Evolutionary conservation across 2,888 invertebrate species (phyloP), one percentile per base, ranked within the genome.

Genomic region (Balanococcus diminutus): DNA sequence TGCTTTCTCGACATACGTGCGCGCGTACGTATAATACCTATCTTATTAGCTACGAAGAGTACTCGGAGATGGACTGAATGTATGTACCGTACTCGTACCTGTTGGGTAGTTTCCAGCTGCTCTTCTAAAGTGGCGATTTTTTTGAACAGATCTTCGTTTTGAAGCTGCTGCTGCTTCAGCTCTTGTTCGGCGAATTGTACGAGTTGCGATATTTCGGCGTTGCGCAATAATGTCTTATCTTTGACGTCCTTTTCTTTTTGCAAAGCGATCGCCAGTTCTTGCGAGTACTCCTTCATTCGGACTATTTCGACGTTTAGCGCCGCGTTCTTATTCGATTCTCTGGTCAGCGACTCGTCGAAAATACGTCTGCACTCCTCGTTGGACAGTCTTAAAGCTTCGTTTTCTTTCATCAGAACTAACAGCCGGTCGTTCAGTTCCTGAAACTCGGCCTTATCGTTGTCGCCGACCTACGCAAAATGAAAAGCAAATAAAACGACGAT

Each of bases 131-230:
- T 91, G 0, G 91, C 89, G 14, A 94, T 90, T 90, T 92, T 93
- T 86, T 89, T 91, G 88, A 92, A 91, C 42, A 94, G 89, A 9
- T 94, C 94, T 1, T 90, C 89, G 86, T 92, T 92, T 89, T 94
- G 94, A 0, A 90, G 89, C 89, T 94, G 93, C 88, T 95, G 94
- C 87, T 93, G 92, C 25, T 94, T 92, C 89, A 94, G 92, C 88
- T 95, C 93, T 89, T 95, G 94, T 89, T 93, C 93, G 1, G 94
- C 92, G 89, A 95, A 91, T 89, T 96, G 95, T 88, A 95, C 92
- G 87, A 94, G 94, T 89, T 96, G 96, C 0, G 95, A 95, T 88
- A 96, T 93, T 90, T 95, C 94, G 1, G 96, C 96, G 89, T 95
- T 96, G 81, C 95, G 92, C 86, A 96, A 89, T 82, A 95, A 90